A percentile compares a stretch with the other conserved stretches of the same genome.
Evolutionary conservation across 2,888 invertebrate species (phyloP).

Genomic region (Athalia cordata): DNA sequence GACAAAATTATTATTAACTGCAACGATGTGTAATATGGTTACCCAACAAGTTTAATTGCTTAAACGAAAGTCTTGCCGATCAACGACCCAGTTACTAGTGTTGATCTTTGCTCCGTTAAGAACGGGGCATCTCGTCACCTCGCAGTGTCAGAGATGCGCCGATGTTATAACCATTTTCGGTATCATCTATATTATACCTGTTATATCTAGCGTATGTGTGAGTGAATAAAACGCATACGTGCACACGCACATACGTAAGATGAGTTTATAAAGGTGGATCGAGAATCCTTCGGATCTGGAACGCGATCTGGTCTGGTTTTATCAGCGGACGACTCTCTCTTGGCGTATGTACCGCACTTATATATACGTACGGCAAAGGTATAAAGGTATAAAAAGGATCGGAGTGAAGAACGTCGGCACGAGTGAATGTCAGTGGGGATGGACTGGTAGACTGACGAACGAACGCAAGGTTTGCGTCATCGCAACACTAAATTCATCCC

Average conservation of each 20-base stretch:
- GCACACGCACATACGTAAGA: not conserved
- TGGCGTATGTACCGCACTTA: not conserved
- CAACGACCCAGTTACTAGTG: constrained; percentile 3
- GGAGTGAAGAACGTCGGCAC: constrained; percentile 31
- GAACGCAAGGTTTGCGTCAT: constrained; percentile 37
- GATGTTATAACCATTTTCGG: not conserved
- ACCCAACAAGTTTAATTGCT: constrained; percentile 2
- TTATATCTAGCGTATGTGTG: not conserved
- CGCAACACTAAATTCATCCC: constrained; percentile 36
- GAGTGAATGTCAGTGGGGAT: constrained; percentile 20
- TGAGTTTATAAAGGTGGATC: not conserved
- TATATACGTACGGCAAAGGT: no score
- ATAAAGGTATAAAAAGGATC: constrained; percentile 1
- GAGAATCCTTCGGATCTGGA: constrained; percentile 16
- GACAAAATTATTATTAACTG: constrained; percentile 33
- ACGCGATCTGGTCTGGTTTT: constrained; percentile 40
- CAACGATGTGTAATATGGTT: not conserved
- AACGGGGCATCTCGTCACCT: constrained; percentile 28
- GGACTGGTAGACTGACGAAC: constrained; percentile 31
- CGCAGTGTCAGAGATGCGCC: constrained; percentile 32
- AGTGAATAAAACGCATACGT: not conserved
- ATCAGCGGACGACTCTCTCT: constrained; percentile 42
- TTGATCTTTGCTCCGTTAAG: constrained; percentile 23
- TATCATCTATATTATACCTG: constrained; percentile 29
- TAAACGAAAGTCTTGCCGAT: constrained; percentile 23